Base-by-base conservation (phyloP, 2,888 invertebrate species). In the Nemurella pictetii region DNA sequence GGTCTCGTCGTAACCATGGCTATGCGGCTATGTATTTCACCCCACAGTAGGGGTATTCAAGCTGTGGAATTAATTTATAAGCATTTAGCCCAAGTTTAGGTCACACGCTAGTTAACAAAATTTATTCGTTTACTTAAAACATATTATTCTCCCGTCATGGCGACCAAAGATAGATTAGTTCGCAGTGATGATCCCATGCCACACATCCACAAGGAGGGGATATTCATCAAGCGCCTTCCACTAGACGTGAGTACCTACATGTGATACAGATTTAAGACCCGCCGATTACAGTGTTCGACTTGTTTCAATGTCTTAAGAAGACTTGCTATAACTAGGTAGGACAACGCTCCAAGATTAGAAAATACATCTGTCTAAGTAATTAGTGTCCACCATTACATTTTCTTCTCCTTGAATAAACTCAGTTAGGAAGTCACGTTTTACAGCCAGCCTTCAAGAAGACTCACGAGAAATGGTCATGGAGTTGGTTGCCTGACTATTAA, bases 161-260 rank as follows among this genome's bases (percentile, higher is more conserved):
- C 20, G 55, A 20, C 55, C 15, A 55, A 55, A 85, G 85, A 83
- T 84, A 85, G 85, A 80, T 84, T 87, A 87, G 87, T 87, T 83
- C 85, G 85, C 86, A 86, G 82, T 84, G 87, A 86, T 87, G 75
- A 75, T 26, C 75, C 75, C 1, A 26, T 75, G 75, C 75, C 75
- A 25, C 75, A 75, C 27, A 26, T 75, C 28, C n/a, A n/a, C 27
- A 75, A 75, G 28, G 75, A 75, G 75, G 75, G 75, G 28, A 75
- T 75, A 4, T 20, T 75, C 26, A 2, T 75, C 7, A 75, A 75
- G 28, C 75, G 25, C 12, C 4, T 75, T 9, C 75, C 28, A 27
- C 15, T 75, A 9, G 75, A 75, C 28, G 75, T 75, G 28, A 75
- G 75, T 75, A 0, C 20, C n/a, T n/a, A 36, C 55, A 12, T 12